Evolutionary conservation across 2,797 vertebrate genomes (phyloP).

Genomic region (Lutjanus argentimaculatus): DNA sequence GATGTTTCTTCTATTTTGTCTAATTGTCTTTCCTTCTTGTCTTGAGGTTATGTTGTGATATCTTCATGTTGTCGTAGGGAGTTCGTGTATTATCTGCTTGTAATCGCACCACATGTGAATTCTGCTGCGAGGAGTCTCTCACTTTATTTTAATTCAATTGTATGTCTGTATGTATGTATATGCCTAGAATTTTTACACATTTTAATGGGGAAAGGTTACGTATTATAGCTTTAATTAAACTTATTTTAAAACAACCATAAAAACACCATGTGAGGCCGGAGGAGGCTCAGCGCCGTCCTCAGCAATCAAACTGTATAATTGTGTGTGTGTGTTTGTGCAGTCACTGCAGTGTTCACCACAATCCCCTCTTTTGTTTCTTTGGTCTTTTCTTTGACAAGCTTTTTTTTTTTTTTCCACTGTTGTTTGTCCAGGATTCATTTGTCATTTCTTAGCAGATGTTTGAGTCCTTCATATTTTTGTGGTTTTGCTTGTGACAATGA

Average conservation of each 20-base stretch:
- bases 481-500: slow-evolving; percentile 51
- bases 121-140: too few species aligned
- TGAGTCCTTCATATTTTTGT: slow-evolving; percentile 65
- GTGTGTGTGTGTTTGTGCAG: slow-evolving; percentile 1
- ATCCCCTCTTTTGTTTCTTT: slow-evolving; percentile 36
- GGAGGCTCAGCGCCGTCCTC: slow-evolving; percentile 40
- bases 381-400: slow-evolving; percentile 8
- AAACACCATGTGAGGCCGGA: slow-evolving; percentile 46
- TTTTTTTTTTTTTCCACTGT: slow-evolving; percentile 47
- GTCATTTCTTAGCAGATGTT: slow-evolving; percentile 45
- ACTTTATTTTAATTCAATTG: too few species aligned
- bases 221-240: too few species aligned
- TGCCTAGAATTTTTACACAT: too few species aligned
- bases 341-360: slow-evolving; percentile 13
- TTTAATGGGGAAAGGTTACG: too few species aligned
- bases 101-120: too few species aligned
- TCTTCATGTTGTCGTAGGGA: too few species aligned
- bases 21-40: too few species aligned
- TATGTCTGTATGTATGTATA: too few species aligned
- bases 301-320: slow-evolving; percentile 22
- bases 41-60: too few species aligned
- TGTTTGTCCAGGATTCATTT: slow-evolving; percentile 45
- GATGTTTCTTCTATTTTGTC: too few species aligned
- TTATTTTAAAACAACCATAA: background rate
- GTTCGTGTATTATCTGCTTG: too few species aligned